phyloP scores from a whole-genome alignment of 2,888 invertebrate species.

The Coronaproctus castanopsis region DNA sequence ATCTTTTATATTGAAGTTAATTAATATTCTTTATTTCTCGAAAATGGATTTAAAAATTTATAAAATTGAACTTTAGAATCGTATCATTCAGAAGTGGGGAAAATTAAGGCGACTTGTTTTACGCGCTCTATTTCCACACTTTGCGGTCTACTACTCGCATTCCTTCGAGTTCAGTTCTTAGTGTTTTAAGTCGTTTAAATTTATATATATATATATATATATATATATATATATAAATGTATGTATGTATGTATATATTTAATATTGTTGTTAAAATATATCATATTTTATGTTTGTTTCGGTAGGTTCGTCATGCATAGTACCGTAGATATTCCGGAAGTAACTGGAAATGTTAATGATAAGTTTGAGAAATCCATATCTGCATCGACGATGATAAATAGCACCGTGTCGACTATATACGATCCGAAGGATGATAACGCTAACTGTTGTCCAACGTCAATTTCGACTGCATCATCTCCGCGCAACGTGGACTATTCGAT shows the following conservation, averaged over 20 bases:
- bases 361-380: too few relatives aligned
- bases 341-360: too few relatives aligned
- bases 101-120: too few relatives aligned
- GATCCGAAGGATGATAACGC: background rate
- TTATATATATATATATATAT: background rate
- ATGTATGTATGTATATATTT: background rate
- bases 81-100: too few relatives aligned
- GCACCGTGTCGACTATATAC: background rate
- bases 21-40: too few relatives aligned
- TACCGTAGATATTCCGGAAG: too few relatives aligned
- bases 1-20: too few relatives aligned
- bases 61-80: too few relatives aligned
- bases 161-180: background rate
- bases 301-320: too few relatives aligned
- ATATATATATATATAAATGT: background rate
- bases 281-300: too few relatives aligned
- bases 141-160: background rate
- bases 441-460: background rate
- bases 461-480: background rate
- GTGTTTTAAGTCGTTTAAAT: background rate
- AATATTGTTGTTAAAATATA: background rate
- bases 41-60: too few relatives aligned
- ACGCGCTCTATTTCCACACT: background rate
- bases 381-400: too few relatives aligned
- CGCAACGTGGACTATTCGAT: background rate